These are phyloP conservation scores for Cavia aperea DNA, from an alignment of 2,113 vertebrate species.

Conservation along the genomic window DNA sequence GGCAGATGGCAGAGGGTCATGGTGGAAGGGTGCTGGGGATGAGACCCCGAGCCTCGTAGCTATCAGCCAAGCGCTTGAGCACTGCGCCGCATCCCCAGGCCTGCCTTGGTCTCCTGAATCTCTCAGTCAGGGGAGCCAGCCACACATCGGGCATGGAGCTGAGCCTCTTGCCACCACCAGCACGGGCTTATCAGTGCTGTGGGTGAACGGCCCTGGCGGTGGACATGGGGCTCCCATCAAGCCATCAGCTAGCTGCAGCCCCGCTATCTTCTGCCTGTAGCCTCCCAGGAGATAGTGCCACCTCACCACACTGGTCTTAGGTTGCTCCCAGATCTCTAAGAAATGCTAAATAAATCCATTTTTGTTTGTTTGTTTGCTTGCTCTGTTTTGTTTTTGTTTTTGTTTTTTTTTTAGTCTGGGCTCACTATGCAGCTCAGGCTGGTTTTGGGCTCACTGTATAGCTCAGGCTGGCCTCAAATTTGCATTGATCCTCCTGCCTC, in stretches of 20 bases:
- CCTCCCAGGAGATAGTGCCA: background rate
- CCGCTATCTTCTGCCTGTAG: no score
- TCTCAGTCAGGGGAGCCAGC: background rate
- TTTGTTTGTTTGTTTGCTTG: background rate
- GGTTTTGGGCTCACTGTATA: background rate
- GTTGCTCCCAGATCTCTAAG: background rate
- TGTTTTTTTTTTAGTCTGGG: background rate
- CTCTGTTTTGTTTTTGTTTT: background rate
- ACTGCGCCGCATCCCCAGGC: background rate
- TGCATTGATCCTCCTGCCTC: background rate
- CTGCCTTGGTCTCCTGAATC: background rate
- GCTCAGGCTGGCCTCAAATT: background rate
- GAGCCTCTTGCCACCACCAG: background rate
- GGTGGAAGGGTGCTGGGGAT: background rate
- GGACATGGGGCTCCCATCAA: background rate
- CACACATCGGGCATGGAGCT: background rate
- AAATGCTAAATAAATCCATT: background rate
- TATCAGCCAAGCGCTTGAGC: background rate
- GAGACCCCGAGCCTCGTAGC: background rate
- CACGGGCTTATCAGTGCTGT: background rate
- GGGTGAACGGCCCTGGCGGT: background rate
- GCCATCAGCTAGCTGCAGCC: background rate
- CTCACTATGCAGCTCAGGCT: background rate
- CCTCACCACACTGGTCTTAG: background rate
- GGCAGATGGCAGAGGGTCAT: background rate